Base-by-base conservation (phyloP, 2,888 invertebrate species). In the Arenicola marina region DNA sequence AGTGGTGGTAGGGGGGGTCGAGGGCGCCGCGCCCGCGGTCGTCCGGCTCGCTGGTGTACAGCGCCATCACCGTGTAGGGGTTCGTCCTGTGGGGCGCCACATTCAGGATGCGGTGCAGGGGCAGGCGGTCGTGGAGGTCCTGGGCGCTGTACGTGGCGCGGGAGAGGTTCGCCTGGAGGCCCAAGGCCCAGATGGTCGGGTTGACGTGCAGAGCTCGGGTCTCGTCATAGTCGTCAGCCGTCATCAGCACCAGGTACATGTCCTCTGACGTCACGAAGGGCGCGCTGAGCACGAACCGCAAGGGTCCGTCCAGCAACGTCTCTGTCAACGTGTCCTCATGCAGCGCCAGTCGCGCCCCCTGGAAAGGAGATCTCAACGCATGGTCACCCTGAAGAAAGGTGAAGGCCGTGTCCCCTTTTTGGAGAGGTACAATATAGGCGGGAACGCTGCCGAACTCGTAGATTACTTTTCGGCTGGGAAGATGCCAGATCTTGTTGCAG, bases 401-500 rank as follows among this genome's bases (percentile, higher is more conserved):
- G 21, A 78, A 56, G 38, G 81, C 70, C n/a, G 68, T 67, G 33
- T 67, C 67, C 55, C 65, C 34, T 54, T 45, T 57, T 70, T 63
- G 59, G 38, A 75, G 66, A 4, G 76, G 62, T 1, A 80, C 72
- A 61, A 76, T 76, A 58, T 73, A 70, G 7, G 79, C 80, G 1
- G 72, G 38, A 0, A 71, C 69, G 62, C 75, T 73, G 4, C 81
- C 82, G 59, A 78, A 78, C 65, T 83, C 81, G 51, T 73, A 68
- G 21, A 81, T 67, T 31, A 82, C 70, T 32, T 72, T 69, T 29
- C 81, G 66, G 31, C 73, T 74, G 3, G 68, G 61, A 68, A 80
- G 70, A 65, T 78, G 73, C 82, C 82, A 83, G 45, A 83, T 72
- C 61, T 78, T 79, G 62, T 77, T 77, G 34, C 69, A 68, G 7